phyloP scores from a whole-genome alignment of 2,113 vertebrate species.

The Gobio gobio region DNA sequence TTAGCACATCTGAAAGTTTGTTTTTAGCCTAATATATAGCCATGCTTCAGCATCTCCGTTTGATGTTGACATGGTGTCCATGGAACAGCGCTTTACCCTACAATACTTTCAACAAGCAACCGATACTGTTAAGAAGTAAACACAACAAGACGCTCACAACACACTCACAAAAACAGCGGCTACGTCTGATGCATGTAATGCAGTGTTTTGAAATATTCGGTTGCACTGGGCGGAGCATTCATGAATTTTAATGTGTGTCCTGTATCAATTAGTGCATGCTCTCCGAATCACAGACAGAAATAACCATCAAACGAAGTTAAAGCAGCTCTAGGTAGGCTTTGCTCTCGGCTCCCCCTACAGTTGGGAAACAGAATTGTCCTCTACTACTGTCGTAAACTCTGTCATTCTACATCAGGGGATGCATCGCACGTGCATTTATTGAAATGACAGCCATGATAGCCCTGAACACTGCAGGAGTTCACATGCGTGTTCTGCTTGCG shows the following conservation, averaged over 20 bases:
- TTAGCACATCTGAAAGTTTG: neutral
- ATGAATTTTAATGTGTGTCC: neutral
- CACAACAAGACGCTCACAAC: neutral
- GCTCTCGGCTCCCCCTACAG: too few species aligned
- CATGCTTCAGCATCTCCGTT: neutral
- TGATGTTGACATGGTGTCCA: neutral
- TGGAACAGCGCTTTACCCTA: neutral
- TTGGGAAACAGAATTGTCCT: too few species aligned
- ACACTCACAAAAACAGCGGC: neutral
- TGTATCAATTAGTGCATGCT: too few species aligned
- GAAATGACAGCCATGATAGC: too few species aligned
- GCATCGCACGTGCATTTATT: too few species aligned
- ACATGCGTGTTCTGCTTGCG: too few species aligned
- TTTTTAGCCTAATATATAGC: neutral
- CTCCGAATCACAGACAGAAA: neutral
- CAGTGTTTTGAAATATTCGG: neutral
- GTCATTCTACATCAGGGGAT: too few species aligned
- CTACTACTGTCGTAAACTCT: too few species aligned
- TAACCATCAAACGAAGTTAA: neutral
- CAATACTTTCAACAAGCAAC: neutral
- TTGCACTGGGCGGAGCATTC: neutral
- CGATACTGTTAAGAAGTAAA: neutral
- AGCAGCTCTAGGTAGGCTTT: too few species aligned
- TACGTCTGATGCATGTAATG: neutral
- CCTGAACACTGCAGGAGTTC: too few species aligned